Base-by-base conservation (phyloP, 2,113 vertebrate genomes). In the Podilymbus podiceps region DNA sequence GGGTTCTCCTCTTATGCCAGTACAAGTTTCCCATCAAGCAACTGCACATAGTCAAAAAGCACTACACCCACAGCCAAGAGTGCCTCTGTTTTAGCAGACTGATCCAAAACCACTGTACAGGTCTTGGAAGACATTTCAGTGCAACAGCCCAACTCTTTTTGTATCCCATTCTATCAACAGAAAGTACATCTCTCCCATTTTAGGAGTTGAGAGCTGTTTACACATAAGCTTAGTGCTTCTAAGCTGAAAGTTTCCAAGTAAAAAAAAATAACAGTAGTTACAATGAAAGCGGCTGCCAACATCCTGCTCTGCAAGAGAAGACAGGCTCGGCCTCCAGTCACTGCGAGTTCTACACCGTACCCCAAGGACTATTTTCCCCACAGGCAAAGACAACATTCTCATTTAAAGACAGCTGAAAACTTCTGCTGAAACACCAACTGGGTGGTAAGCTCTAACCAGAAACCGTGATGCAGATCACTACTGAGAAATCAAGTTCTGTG, bases 201-300 rank as follows among this genome's bases (percentile, higher is more conserved):
- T 17, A 86, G 18, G 63, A 31, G 67, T 0, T 27, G 18, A 75
- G 24, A 95, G 74, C 20, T 67, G 46, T 46, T 91, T n/a, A 69
- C 7, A 58, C 5, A 24, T 12, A 0, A 0, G n/a, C n/a, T n/a
- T n/a, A n/a, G 42, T 12, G 55, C 24, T 94, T 83, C n/a, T 6
- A 59, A 72, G 49, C 0, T 38, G 15, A 64, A 91, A 76, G 15
- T 52, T 94, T 89, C 53, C 56, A 72, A 95, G 68, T 35, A 68
- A 69, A 93, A 38, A 38, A 93, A 46, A n/a, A 42, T 53, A 85
- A 63, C 16, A 46, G 30, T 10, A 58, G 13, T 80, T 93, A 62
- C 52, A 83, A 28, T 5, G 20, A 81, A 94, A 71, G 11, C 5
- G 0, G 40, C 13, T 71, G 50, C 38, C 35, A 75, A 44, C 2